Conservation (phyloP, 2,113 vertebrate species). For the Echinops telfairi region DNA sequence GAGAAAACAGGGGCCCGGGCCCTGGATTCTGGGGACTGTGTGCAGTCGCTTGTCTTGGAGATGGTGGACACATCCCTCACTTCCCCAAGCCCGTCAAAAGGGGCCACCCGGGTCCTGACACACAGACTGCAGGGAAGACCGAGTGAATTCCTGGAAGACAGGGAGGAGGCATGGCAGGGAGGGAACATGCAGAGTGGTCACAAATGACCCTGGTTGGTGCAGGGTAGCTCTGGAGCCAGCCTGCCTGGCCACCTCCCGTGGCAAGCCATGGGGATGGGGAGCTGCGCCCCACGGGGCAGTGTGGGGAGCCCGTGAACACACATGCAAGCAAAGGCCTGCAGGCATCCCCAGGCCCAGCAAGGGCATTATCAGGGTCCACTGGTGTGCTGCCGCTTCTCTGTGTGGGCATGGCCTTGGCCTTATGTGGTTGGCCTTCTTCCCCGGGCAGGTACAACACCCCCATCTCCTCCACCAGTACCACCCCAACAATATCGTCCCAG, state of each 20-base stretch:
- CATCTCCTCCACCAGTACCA: not conserved
- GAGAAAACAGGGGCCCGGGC: not conserved
- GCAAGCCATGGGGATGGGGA: rapidly evolving
- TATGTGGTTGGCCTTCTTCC: not conserved
- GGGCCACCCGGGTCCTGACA: not conserved
- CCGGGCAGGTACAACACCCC: not conserved
- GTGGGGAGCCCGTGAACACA: too few relatives aligned
- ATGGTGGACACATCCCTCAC: rapidly evolving
- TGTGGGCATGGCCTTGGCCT: not conserved
- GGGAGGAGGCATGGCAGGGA: rapidly evolving
- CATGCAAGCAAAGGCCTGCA: not conserved
- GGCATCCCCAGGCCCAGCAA: rapidly evolving
- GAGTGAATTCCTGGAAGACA: not conserved
- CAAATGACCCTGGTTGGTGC: not conserved
- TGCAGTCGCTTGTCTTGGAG: not conserved
- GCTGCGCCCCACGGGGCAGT: not conserved
- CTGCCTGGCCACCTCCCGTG: not conserved
- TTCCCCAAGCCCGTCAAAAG: not conserved
- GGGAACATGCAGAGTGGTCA: not conserved
- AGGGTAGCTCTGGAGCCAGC: not conserved
- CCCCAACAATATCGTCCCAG: not conserved
- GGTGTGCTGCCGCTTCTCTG: too few relatives aligned
- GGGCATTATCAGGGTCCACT: not conserved
- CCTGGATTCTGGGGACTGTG: too few relatives aligned
- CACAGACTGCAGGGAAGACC: not conserved